Base-by-base conservation (phyloP, 2,888 invertebrate genomes). In the Spilarctia lutea region DNA sequence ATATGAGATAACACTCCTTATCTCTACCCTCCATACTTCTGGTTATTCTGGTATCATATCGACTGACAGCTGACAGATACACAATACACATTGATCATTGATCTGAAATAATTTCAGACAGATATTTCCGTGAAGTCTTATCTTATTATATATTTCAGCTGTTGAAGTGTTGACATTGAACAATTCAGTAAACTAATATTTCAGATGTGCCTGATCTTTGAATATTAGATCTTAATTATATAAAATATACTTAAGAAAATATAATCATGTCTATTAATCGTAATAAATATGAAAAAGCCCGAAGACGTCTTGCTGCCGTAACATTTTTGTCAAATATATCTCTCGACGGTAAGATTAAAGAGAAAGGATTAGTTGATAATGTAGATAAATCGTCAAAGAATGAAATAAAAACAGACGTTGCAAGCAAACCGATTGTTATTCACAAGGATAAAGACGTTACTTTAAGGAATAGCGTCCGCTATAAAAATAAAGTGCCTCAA, bases 301-400 rank as follows among this genome's bases (percentile, higher is more conserved):
- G 98, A 90, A 97, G 98, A 94, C 97, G 98, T 93, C 97, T 99
- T 87, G 98, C 99, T 90, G 99, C 99, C 85, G 97, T 99, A 89
- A 98, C 98, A 90, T 99, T 99, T 96, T 96, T 99, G 86, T 98
- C 99, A 73, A 99, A 99, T 95, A 99, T 99, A 91, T 99, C 99
- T 80, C 96, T 99, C 81, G 99, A 99, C 96, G 99, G 99, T 83
- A 98, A 97, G 86, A 97, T 98, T 93, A 97, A 97, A 90, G 97
- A 98, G 91, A 97, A 97, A 78, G 97, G 92, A 81, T 79, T 92
- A 76, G 85, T 88, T 74, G 90, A 91, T 77, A 82, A 90, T 80
- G 82, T 86, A 60, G 91, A 91, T 83, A 91, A 91, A 79, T 77
- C 87, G 56, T 79, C 83, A 30, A 91, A 88, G 79, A 83, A 80